Evolutionary conservation across 2,797 vertebrate species (phyloP), one percentile per base, ranked within the genome.

Genomic region (Hippopotamyrus pictus): DNA sequence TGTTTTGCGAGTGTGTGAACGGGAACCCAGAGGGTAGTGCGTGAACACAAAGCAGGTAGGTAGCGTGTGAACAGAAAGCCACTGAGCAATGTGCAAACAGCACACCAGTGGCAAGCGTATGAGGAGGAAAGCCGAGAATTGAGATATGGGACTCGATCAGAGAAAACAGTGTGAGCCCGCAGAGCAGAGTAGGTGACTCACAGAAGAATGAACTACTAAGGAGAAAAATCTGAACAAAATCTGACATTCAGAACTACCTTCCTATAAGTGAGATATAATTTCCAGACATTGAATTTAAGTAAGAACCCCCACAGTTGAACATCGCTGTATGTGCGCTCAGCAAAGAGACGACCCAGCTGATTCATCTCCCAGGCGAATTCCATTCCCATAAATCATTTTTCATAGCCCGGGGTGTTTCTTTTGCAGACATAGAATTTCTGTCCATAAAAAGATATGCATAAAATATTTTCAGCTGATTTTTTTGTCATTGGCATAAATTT

Each of bases 341-440:
- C n/a, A 84, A 50, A 50, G 79, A 83, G 41, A 50, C 12, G 37
- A 41, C 1, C 76, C 76, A 82, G 76, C 76, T 46, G 79, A 84
- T 84, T 84, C 44, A 48, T 84, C 79, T 84, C 79, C 79, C 79
- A 50, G n/a, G 11, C 0, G 46, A 84, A 84, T 46, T 50, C 41
- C 5, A 84, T 84, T 25, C 79, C 79, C 79, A 84, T 84, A 48
- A 84, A 84, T 84, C 79, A 84, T 50, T 84, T 84, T 50, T 46
- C 79, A 50, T 84, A 84, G 79, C 79, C 79, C 12, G 79, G 79
- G 7, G 79, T 50, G 44, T 48, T 84, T 84, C 44, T 50, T 84
- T 84, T 84, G 79, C 79, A 84, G 50, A 50, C 79, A 48, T 11
- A 48, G 79, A 83, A 83, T 48, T 83, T n/a, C 79, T 83, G 44